A percentile compares a stretch with the other conserved stretches of the same genome.
Evolutionary conservation across 2,888 invertebrate species (phyloP).

Genomic region (Pandemis heparana): DNA sequence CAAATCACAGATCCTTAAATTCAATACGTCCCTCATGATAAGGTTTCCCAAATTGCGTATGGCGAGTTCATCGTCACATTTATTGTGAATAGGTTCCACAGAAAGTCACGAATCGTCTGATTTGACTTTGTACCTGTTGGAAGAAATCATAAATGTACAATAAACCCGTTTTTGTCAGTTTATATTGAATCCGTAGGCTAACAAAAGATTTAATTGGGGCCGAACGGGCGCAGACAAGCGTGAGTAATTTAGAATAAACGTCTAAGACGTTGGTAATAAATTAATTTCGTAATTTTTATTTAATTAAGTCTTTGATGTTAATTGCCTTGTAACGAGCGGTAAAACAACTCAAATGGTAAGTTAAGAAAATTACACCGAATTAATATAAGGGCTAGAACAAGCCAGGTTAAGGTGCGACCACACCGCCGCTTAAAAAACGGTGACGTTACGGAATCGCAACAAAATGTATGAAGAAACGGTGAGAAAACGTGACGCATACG

Average conservation of each 20-base stretch:
- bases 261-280: slow-evolving; percentile 14
- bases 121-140: not conserved
- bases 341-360: not conserved
- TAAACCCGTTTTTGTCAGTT: slow-evolving; percentile 11
- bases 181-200: slow-evolving; percentile 17
- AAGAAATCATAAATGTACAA: not conserved
- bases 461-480: too few species aligned
- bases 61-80: not conserved
- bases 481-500: too few species aligned
- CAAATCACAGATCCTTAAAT: too few species aligned
- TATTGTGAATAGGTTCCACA: not conserved
- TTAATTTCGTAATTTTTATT: slow-evolving; percentile 15
- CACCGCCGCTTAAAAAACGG: too few species aligned
- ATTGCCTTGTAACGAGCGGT: not conserved
- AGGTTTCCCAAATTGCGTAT: too few species aligned
- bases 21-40: too few species aligned
- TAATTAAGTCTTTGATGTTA: slow-evolving; percentile 4
- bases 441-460: too few species aligned
- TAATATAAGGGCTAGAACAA: too few species aligned
- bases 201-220: slow-evolving; percentile 32
- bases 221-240: not conserved
- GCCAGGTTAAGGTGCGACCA: too few species aligned
- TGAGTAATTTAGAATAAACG: slow-evolving; percentile 19
- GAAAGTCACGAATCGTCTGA: not conserved
- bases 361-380: not conserved